phyloP scores from a whole-genome alignment of 1,140 invertebrate genomes.

The Papilio polyxenes region DNA sequence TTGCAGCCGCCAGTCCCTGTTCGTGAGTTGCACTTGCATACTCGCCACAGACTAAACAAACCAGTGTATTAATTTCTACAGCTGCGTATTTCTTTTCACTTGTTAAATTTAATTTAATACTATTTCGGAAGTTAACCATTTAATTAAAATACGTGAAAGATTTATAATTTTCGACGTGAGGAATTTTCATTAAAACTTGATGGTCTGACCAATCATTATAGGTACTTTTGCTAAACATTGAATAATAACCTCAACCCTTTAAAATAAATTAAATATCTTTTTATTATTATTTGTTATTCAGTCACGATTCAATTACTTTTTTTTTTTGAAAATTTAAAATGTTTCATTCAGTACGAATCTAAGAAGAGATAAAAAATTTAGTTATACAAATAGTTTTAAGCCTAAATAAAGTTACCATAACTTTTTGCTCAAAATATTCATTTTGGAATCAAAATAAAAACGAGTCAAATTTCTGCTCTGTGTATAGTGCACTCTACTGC shows the following conservation, averaged over 20 bases:
- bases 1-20: conserved; percentile 59
- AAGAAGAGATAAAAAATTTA: too few species aligned
- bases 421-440: background rate
- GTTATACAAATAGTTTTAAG: background rate
- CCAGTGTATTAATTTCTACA: conserved; percentile 36
- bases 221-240: too few species aligned
- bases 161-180: background rate
- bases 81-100: conserved; percentile 2
- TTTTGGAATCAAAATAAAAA: conserved; percentile 8
- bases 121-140: background rate
- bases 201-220: too few species aligned
- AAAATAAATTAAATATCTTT: too few species aligned
- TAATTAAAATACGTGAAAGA: background rate
- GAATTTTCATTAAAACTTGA: too few species aligned
- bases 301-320: too few species aligned
- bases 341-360: too few species aligned
- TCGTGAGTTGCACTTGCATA: conserved; percentile 57
- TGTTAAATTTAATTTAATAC: background rate
- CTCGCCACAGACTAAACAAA: conserved; percentile 48
- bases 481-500: conserved; percentile 39
- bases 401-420: background rate
- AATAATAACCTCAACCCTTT: too few species aligned
- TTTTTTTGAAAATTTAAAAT: too few species aligned
- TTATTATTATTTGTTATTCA: too few species aligned
- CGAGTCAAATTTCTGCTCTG: conserved; percentile 44